Evolutionary conservation across 2,888 invertebrate species (phyloP).

Genomic region (Platypus cylindrus): DNA sequence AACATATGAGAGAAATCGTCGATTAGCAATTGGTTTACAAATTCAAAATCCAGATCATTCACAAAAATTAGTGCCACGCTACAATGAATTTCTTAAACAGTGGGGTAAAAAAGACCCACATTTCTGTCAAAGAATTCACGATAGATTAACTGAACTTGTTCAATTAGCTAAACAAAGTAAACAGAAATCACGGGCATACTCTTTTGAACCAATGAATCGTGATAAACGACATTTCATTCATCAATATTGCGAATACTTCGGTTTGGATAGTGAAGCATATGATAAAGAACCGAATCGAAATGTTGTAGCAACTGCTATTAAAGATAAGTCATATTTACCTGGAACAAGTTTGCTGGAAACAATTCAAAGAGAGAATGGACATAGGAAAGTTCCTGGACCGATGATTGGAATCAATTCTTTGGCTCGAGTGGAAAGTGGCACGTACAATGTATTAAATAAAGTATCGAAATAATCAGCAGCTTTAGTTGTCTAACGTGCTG

Average conservation of each 20-base stretch:
- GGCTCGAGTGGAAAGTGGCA: conserved; percentile 26
- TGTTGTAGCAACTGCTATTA: conserved; percentile 76
- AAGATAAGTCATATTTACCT: conserved; percentile 65
- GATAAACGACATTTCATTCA: conserved; percentile 87
- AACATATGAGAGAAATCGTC: conserved; percentile 73
- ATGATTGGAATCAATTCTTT: conserved; percentile 19
- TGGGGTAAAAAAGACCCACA: conserved; percentile 70
- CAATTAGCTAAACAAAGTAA: conserved; percentile 72
- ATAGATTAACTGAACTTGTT: conserved; percentile 72
- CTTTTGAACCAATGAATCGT: conserved; percentile 87
- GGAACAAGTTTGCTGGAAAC: conserved; percentile 74
- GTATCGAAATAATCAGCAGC: neutral
- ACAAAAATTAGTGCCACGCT: conserved; percentile 69
- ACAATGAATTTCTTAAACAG: conserved; percentile 73
- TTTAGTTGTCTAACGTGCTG: no score
- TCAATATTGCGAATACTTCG: conserved; percentile 90
- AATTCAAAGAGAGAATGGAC: conserved; percentile 65
- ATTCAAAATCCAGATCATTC: conserved; percentile 80
- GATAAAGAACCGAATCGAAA: conserved; percentile 93
- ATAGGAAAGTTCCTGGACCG: conserved; percentile 68
- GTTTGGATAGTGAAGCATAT: conserved; percentile 85
- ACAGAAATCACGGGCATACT: conserved; percentile 44
- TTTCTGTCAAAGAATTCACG: conserved; percentile 73
- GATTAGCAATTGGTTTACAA: conserved; percentile 81
- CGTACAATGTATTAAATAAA: conserved; percentile 19